Base-by-base conservation (phyloP, 2,797 vertebrate species). In the Megalops cyprinoides region DNA sequence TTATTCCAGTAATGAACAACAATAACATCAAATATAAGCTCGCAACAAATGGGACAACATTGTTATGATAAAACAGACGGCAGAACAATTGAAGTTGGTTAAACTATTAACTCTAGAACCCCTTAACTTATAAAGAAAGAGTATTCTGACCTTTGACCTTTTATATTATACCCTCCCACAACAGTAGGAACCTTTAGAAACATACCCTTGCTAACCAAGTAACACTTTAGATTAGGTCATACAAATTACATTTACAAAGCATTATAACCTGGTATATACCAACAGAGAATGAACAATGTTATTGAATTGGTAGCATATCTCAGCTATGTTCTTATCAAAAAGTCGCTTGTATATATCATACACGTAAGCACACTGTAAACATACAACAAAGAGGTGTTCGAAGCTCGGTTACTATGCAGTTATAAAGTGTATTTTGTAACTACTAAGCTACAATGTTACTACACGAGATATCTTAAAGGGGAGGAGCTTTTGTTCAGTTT, bases 71-170 rank as follows among this genome's bases (percentile, higher is more conserved):
- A 84, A 84, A 86, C 86, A 85, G 78, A 87, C 82, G 81, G 34
- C 42, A 79, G 80, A 84, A 84, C 74, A 85, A 85, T 84, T 85
- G 74, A 82, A 84, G 67, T 77, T 67, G 71, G 81, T 79, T 82
- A 78, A 84, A 84, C 55, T 85, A 83, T 82, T 85, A 86, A 65
- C 85, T 88, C 81, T 87, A 87, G 86, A 85, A 85, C 82, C 83
- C 82, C 84, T 86, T 88, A 84, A 87, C 85, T 85, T 87, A 87
- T 88, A 86, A 87, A 87, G 87, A 89, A 88, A 89, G 84, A 86
- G 85, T 86, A 87, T 88, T 87, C 82, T 82, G 81, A 85, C 79
- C 76, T 82, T 86, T 82, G 71, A 75, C 82, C 79, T 82, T 82
- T 86, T 81, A 86, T 82, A 84, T 81, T 83, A 82, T 87, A 85